phyloP scores from a whole-genome alignment of 2,888 invertebrate genomes.

The Agrotis exclamationis region DNA sequence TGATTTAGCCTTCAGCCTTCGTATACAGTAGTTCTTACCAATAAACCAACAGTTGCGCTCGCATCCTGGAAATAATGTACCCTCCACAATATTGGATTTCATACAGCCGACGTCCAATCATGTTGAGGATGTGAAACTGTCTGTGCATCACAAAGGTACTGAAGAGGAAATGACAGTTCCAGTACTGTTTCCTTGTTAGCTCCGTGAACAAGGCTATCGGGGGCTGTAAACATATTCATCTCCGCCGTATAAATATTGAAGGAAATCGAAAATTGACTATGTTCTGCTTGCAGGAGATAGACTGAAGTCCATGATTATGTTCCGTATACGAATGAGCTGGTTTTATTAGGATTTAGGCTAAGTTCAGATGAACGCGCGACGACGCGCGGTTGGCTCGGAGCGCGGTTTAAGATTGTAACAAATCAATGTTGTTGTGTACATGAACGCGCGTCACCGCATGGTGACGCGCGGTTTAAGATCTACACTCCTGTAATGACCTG shows the following conservation, averaged over 20 bases:
- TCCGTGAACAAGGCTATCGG: constrained; percentile 33
- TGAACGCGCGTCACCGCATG: no score
- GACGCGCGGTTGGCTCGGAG: no score
- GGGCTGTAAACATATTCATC: constrained; percentile 47
- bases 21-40: background rate
- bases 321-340: background rate
- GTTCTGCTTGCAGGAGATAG: constrained; percentile 15
- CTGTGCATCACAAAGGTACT: constrained; percentile 38
- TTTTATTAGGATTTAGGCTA: background rate
- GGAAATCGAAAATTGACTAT: constrained; percentile 38
- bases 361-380: no score
- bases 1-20: background rate
- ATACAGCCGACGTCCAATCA: constrained; percentile 31
- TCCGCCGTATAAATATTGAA: constrained; percentile 29
- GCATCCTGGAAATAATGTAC: constrained; percentile 28
- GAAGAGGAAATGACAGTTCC: constrained; percentile 52
- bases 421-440: no score
- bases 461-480: no score
- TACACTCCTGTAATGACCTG: no score
- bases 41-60: background rate
- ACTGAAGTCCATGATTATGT: background rate
- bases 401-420: no score
- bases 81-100: constrained; percentile 29
- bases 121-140: constrained; percentile 32
- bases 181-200: constrained; percentile 59